These are phyloP conservation scores for Irena cyanogastra DNA, from an alignment of 2,113 vertebrate species.

Conservation along the genomic window DNA sequence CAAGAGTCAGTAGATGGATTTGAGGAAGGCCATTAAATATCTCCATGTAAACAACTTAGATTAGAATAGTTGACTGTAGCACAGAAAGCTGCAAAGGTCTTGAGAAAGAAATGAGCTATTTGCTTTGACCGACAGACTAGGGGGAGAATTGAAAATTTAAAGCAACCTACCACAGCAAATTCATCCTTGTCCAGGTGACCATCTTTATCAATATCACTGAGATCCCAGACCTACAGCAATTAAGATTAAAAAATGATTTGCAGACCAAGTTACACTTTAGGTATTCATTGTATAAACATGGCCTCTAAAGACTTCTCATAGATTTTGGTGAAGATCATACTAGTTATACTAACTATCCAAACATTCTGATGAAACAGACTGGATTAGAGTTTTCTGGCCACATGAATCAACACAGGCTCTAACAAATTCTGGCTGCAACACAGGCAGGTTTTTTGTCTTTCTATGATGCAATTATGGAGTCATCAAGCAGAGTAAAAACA, in stretches of 20 bases:
- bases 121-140: neutral
- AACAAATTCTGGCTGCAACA: neutral
- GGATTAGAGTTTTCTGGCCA: neutral
- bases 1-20: neutral
- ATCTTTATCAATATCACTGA: conserved; percentile 98
- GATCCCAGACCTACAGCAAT: conserved; percentile 89
- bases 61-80: neutral
- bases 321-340: neutral
- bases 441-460: neutral
- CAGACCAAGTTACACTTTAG: neutral
- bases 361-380: neutral
- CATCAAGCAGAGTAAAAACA: neutral
- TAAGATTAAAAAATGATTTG: neutral
- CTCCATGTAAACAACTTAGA: neutral
- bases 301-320: neutral
- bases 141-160: neutral
- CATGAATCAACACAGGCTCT: neutral
- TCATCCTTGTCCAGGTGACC: conserved; percentile 95
- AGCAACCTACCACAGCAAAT: conserved; percentile 90
- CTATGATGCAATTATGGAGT: neutral
- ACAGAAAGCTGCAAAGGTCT: neutral
- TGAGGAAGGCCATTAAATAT: neutral
- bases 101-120: neutral
- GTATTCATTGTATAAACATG: neutral
- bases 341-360: neutral